Evolutionary conservation across 2,888 invertebrate genomes (phyloP), one percentile per base, ranked within the genome.

Genomic region (Lasius fuliginosus): DNA sequence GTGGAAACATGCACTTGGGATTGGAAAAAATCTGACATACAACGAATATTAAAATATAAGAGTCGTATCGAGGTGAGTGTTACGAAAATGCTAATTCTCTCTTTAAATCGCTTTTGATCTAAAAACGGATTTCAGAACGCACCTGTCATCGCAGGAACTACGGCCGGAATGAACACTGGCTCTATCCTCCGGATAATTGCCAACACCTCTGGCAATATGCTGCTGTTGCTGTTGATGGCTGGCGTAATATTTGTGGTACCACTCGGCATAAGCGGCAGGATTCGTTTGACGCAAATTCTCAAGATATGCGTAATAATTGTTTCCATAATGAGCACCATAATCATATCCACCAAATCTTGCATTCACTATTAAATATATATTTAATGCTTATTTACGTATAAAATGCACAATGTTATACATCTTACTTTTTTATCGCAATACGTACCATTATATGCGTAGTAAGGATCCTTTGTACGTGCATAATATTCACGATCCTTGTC

Each of bases 131-230:
- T 67, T 77, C 1, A 62, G 12, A 53, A 36, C 95, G 94, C 95
- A 96, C 95, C 97, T 96, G 64, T 97, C 97, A 94, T 97, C 97
- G 90, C 97, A 96, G 85, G 98, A 98, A 95, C 98, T 98, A 90
- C 98, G 96, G 68, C 98, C 98, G 27, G 98, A 98, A 95, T 98
- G 98, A 77, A 97, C 97, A 91, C 97, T 97, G 87, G 97, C 97
- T 88, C 97, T 96, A 89, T 97, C 97, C 91, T 97, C 97, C 12
- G 95, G 95, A 83, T 95, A 95, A 84, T 93, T 94, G 6, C 87
- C 82, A n/a, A 91, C 91, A 67, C 92, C 90, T 65, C 93, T 88
- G 64, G 93, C 85, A 76, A 92, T 87, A 82, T 77, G 68, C 87
- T 77, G 69, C 87, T 93, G 92, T 15, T 92, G 92, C 8, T 90